These are phyloP conservation scores for Pipistrellus pygmaeus DNA, from an alignment of 2,797 vertebrate species.

Conservation along the genomic window DNA sequence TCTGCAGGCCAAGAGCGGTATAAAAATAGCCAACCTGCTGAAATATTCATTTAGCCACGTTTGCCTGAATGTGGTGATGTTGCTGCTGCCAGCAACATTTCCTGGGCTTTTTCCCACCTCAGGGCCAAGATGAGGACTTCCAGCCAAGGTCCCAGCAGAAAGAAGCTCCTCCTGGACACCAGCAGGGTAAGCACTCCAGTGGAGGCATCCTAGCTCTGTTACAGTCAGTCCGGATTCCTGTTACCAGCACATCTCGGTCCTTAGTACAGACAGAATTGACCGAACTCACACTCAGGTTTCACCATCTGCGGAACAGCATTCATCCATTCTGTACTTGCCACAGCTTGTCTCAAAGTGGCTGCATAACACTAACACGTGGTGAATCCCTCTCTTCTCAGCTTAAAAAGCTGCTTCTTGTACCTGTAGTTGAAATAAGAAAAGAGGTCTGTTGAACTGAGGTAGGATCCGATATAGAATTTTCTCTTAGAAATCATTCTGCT, in stretches of 20 bases:
- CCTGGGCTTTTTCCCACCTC: slow-evolving; percentile 9
- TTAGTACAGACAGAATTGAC: background rate
- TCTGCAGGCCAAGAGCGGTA: slow-evolving; percentile 59
- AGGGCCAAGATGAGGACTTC: slow-evolving; percentile 63
- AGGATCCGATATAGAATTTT: slow-evolving; percentile 10
- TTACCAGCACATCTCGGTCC: slow-evolving; percentile 22
- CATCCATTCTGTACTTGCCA: background rate
- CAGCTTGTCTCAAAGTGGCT: background rate
- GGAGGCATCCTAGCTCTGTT: background rate
- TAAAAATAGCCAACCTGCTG: slow-evolving; percentile 80
- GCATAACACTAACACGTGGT: background rate
- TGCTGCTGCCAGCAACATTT: slow-evolving; percentile 58
- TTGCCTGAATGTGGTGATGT: slow-evolving; percentile 53
- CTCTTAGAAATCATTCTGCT: slow-evolving; percentile 41
- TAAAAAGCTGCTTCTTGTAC: slow-evolving; percentile 29
- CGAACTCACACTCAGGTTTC: slow-evolving; percentile 45
- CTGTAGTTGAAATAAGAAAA: slow-evolving; percentile 54
- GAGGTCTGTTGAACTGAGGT: background rate
- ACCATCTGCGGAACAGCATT: background rate
- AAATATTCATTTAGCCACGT: slow-evolving; percentile 79
- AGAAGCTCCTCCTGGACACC: slow-evolving; percentile 50
- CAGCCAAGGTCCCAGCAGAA: slow-evolving; percentile 30
- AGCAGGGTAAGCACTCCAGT: slow-evolving; percentile 67
- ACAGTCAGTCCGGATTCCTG: background rate
- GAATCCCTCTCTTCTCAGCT: slow-evolving; percentile 25